Conservation (phyloP, 2,888 invertebrate species). For the Spatulosminthurus flaviceps region DNA sequence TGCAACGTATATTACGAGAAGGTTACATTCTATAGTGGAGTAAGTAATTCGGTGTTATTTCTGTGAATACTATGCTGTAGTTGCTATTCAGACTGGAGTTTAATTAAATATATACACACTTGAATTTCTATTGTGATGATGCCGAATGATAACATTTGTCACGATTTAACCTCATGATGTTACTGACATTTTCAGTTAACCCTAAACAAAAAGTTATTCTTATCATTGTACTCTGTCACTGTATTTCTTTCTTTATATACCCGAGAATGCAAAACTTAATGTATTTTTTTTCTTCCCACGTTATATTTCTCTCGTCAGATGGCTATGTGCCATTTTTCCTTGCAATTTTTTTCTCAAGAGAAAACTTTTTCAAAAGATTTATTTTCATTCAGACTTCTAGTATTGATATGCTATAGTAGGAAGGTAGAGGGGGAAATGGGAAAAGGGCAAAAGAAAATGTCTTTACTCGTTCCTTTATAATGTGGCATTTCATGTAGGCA, state of each 20-base stretch:
- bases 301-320: background rate
- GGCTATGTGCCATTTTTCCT: background rate
- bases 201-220: constrained; percentile 10
- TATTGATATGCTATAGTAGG: too few species aligned
- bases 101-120: background rate
- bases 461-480: too few species aligned
- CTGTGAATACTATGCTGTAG: too few species aligned
- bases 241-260: background rate
- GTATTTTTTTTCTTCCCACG: background rate
- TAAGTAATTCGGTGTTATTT: too few species aligned
- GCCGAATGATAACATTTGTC: constrained; percentile 6
- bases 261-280: background rate
- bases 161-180: constrained; percentile 6
- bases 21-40: too few species aligned
- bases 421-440: background rate
- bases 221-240: background rate
- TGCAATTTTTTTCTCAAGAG: background rate
- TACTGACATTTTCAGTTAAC: constrained; percentile 2
- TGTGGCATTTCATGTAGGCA: constrained; percentile 40
- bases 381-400: too few species aligned
- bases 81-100: too few species aligned
- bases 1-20: too few species aligned
- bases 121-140: background rate
- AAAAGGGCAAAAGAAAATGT: too few species aligned
- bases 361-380: background rate